Percentiles rank a stretch among this genome's conserved stretches.
These are phyloP conservation scores for Origma solitaria DNA, from an alignment of 2,113 vertebrate genomes.

Conservation along the genomic window DNA sequence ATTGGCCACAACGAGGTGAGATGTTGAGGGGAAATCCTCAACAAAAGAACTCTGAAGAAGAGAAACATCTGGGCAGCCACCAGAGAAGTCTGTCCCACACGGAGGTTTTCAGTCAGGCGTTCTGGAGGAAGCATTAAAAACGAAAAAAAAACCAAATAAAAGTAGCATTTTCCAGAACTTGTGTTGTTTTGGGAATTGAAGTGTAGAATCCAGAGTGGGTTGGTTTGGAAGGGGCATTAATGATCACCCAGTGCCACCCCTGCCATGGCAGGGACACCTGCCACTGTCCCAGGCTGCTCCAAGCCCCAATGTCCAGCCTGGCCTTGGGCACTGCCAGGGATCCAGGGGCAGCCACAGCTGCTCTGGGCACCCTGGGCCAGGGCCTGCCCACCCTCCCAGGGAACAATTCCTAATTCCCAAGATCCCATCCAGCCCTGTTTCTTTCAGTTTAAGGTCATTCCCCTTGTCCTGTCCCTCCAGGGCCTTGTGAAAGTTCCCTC, in stretches of 20 bases:
- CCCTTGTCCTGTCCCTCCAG: neutral
- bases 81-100: slow-evolving; percentile 81
- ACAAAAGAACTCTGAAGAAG: slow-evolving; percentile 91
- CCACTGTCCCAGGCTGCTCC: no score
- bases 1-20: slow-evolving; percentile 95
- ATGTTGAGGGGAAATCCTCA: slow-evolving; percentile 93
- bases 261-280: neutral
- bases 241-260: fast-evolving
- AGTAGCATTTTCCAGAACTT: neutral
- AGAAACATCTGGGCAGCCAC: slow-evolving; percentile 92
- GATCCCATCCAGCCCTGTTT: fast-evolving
- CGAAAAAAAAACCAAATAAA: neutral
- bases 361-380: no score
- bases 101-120: slow-evolving; percentile 90
- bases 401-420: neutral
- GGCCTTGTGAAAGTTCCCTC: neutral
- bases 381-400: neutral
- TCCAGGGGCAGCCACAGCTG: no score
- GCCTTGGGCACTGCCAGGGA: no score
- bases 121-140: slow-evolving; percentile 70
- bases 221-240: neutral
- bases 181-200: neutral
- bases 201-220: neutral
- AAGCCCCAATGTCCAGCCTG: no score
- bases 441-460: neutral